Conservation (phyloP, 2,113 vertebrate species). For the Hippocampus mohnikei region DNA sequence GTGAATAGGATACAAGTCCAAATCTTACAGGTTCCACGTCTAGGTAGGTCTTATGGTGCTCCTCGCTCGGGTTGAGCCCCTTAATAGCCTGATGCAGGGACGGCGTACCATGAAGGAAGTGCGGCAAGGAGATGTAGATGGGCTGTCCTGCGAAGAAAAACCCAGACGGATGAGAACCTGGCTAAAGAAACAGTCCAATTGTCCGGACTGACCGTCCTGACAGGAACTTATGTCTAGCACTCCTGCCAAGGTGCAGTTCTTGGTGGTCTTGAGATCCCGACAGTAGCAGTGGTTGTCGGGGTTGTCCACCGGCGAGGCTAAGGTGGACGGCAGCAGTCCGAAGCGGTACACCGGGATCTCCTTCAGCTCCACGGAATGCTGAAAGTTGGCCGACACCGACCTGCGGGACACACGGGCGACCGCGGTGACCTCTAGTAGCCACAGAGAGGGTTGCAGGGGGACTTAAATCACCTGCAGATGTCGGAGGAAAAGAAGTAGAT, state of each 20-base stretch:
- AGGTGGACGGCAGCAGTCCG: constrained; percentile 68
- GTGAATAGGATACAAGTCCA: not conserved
- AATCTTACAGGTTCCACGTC: constrained; percentile 90
- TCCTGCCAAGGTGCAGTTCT: constrained; percentile 81
- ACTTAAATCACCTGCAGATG: constrained; percentile 84
- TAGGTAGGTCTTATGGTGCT: constrained; percentile 83
- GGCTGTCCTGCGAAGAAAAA: constrained; percentile 71
- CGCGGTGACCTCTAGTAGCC: constrained; percentile 56
- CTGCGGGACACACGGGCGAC: constrained; percentile 56
- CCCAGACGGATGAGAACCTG: not conserved
- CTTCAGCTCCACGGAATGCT: constrained; percentile 65
- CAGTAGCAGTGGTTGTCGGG: constrained; percentile 86
- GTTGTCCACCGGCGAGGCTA: constrained; percentile 78
- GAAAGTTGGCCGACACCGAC: constrained; percentile 81
- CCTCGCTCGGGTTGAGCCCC: constrained; percentile 73
- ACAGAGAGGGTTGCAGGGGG: not conserved
- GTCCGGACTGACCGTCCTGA: constrained; percentile 68
- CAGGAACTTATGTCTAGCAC: constrained; percentile 80
- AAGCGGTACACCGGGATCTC: constrained; percentile 87
- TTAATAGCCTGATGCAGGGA: constrained; percentile 53
- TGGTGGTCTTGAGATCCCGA: constrained; percentile 48
- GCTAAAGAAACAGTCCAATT: not conserved
- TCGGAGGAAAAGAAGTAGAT: constrained; percentile 89
- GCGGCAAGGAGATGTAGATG: constrained; percentile 85
- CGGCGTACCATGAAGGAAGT: constrained; percentile 83